Percentiles rank a stretch among this genome's conserved stretches.
These are phyloP conservation scores for Strix aluco DNA, from an alignment of 2,113 vertebrate genomes.

Conservation along the genomic window DNA sequence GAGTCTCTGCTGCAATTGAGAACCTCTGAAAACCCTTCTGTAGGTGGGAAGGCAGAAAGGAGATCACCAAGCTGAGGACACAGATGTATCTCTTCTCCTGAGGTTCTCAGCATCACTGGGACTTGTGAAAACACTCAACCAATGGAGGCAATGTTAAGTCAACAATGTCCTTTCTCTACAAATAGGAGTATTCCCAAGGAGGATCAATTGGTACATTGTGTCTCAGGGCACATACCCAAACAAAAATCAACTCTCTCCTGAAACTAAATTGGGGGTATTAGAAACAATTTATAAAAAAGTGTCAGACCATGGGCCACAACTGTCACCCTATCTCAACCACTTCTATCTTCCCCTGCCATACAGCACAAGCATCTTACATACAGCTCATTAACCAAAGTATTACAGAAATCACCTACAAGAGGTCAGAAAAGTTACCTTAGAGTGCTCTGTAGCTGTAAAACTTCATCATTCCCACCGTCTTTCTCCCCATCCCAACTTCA, in stretches of 20 bases:
- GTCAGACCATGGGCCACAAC: background rate
- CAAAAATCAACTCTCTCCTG: background rate
- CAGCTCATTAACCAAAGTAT: background rate
- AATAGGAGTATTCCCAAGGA: background rate
- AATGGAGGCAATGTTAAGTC: background rate
- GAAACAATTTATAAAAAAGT: background rate
- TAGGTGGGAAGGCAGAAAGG: background rate
- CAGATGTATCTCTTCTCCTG: background rate
- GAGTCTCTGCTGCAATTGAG: background rate
- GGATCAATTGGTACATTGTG: background rate
- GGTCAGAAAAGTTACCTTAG: background rate
- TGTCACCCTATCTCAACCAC: background rate
- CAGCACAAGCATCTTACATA: background rate
- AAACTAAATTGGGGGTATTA: background rate
- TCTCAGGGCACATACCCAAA: background rate
- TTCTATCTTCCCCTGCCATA: background rate
- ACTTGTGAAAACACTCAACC: background rate
- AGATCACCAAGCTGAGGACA: background rate
- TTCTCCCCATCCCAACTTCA: background rate
- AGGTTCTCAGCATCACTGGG: background rate
- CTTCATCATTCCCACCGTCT: background rate
- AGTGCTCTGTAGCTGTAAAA: background rate
- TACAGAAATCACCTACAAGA: background rate
- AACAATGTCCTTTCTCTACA: background rate
- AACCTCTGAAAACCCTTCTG: background rate